A percentile compares a stretch with the other conserved stretches of the same genome.
phyloP scores from a whole-genome alignment of 2,113 vertebrate genomes.

The Protomyctophum bolini region DNA sequence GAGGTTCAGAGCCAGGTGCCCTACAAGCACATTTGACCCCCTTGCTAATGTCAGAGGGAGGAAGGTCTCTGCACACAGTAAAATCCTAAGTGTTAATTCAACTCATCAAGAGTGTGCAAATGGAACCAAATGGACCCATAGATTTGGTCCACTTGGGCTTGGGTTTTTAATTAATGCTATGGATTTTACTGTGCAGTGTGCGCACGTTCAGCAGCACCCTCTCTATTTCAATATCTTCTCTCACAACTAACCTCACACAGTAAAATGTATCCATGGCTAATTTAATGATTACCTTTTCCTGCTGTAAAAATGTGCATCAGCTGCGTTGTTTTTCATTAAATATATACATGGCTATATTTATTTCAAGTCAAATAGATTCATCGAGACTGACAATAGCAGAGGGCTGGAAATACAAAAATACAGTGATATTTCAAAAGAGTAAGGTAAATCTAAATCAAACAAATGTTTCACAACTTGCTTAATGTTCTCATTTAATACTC shows the following conservation, averaged over 20 bases:
- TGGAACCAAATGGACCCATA: no score
- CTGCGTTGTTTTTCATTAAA: not conserved
- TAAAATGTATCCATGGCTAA: constrained; percentile 17
- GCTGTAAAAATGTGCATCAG: constrained; percentile 10
- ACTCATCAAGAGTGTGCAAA: no score
- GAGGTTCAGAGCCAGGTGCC: constrained; percentile 77
- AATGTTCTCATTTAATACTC: not conserved
- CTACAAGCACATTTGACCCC: constrained; percentile 83
- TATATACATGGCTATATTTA: no score
- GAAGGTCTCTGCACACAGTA: constrained; percentile 44
- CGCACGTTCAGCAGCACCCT: constrained; percentile 51
- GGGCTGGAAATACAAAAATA: not conserved
- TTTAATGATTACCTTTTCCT: constrained; percentile 11
- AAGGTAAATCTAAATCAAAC: not conserved
- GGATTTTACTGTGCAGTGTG: no score
- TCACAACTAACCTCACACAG: constrained; percentile 52
- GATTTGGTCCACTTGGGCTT: no score
- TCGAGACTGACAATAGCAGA: not conserved
- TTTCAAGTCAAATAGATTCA: no score
- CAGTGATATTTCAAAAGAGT: not conserved
- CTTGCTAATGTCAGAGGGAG: constrained; percentile 76
- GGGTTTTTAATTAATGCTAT: no score
- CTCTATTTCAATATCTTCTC: constrained; percentile 19
- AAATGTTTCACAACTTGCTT: not conserved
- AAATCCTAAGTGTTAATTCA: no score